These are phyloP conservation scores for Cryptocephalus moraei DNA, from an alignment of 2,888 invertebrate genomes.

Conservation along the genomic window DNA sequence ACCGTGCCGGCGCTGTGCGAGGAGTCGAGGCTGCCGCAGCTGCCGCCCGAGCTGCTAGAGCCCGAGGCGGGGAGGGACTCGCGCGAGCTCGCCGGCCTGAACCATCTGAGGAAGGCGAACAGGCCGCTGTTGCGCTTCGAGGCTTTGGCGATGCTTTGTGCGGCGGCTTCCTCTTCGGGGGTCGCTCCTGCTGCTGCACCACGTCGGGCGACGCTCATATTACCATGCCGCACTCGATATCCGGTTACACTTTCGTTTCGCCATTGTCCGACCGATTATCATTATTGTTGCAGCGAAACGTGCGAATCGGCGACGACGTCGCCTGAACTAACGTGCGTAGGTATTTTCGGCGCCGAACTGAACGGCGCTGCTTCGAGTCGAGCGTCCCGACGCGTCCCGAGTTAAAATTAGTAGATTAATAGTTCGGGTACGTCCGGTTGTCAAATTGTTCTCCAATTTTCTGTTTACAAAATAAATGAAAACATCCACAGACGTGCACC, in stretches of 20 bases:
- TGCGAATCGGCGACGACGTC: no score
- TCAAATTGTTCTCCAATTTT: conserved; percentile 27
- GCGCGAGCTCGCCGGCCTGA: conserved; percentile 44
- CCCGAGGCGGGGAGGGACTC: conserved; percentile 32
- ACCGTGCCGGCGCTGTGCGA: conserved; percentile 62
- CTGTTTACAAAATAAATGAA: conserved; percentile 23
- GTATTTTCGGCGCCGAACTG: conserved; percentile 17
- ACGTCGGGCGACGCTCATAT: conserved; percentile 26
- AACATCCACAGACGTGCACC: conserved; percentile 12
- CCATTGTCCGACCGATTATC: no score
- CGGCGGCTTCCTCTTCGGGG: conserved; percentile 22
- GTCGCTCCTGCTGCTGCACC: conserved; percentile 3
- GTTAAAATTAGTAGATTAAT: conserved; percentile 31
- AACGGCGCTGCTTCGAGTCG: conserved; percentile 7
- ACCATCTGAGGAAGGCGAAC: conserved; percentile 63
- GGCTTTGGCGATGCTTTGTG: conserved; percentile 36
- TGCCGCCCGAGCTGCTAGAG: conserved; percentile 31
- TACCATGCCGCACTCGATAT: conserved; percentile 3
- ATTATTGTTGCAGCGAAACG: no score
- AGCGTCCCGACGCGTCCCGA: conserved; percentile 16
- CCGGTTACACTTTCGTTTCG: background rate
- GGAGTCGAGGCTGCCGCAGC: conserved; percentile 54
- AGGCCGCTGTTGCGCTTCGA: conserved; percentile 40
- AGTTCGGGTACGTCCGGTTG: conserved; percentile 34
- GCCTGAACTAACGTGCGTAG: conserved; percentile 6